phyloP scores from a whole-genome alignment of 2,888 invertebrate genomes.

The Drosophila heteroneura region DNA sequence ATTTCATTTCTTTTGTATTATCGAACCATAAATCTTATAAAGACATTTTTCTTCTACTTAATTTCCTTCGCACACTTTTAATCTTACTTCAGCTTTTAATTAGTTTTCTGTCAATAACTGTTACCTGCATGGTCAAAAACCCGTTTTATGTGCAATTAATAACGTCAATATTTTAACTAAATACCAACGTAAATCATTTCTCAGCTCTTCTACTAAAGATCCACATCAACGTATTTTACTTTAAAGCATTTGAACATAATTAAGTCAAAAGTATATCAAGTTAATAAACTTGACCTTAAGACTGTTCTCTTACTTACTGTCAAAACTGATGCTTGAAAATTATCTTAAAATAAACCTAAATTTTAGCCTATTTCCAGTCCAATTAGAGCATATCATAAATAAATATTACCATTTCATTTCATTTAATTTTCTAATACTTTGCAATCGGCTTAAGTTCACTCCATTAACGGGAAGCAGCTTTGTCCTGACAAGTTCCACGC shows the following conservation, averaged over 20 bases:
- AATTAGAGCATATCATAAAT: conserved; percentile 27
- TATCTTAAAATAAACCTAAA: neutral
- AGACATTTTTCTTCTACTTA: neutral
- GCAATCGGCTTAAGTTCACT: conserved; percentile 31
- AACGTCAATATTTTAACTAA: neutral
- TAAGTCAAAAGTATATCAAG: neutral
- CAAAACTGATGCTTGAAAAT: neutral
- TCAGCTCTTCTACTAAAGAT: neutral
- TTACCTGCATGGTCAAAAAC: neutral
- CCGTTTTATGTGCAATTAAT: neutral
- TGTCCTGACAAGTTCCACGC: neutral
- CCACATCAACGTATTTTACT: neutral
- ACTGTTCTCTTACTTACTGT: neutral
- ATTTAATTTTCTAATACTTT: conserved; percentile 7
- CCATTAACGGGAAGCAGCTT: conserved; percentile 6
- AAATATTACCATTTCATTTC: conserved; percentile 13
- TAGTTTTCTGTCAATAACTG: neutral
- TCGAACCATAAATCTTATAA: neutral
- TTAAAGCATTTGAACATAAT: neutral
- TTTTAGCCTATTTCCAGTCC: neutral
- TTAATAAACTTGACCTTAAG: neutral
- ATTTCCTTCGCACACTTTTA: neutral
- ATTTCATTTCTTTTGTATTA: neutral
- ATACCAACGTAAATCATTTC: neutral
- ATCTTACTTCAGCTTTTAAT: neutral